Evolutionary conservation across 2,797 vertebrate species (phyloP), one percentile per base, ranked within the genome.

Genomic region (Acanthurus lineatus): DNA sequence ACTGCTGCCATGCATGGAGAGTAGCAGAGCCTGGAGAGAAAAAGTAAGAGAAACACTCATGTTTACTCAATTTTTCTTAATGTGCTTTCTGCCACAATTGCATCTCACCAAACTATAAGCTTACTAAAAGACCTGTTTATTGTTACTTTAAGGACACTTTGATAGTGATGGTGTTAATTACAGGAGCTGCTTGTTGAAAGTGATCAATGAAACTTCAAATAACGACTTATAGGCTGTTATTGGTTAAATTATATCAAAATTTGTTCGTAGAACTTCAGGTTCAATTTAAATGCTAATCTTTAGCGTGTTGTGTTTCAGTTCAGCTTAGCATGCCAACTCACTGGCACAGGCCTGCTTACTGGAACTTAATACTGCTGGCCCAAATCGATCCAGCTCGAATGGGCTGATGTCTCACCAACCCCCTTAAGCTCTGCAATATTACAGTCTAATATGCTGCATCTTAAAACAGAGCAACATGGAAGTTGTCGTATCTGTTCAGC

Each of bases 1-100:
- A 81, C 94, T 98, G 98, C 93, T 99, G 98, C 98, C 98, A 99
- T 17, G 99, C 98, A 85, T 99, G 98, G 79, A 99, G 96, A n/a
- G 98, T 99, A 76, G 96, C 98, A 56, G 98, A 99, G 86, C 98
- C 98, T 99, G 91, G 9, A 54, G 38, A 3, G 32, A 79, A 56
- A 76, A 60, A 49, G n/a, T 62, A 4, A 84, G 17, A 62, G 17
- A 74, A 38, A 76, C 35, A 67, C 20, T 52, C 1, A 56, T 57
- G 73, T 86, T 72, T 81, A 22, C 14, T 5, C 5, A 42, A 53
- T 15, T 16, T 32, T 35, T 35, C 32, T 35, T 35, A 35, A 35
- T 35, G 32, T 56, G 25, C 17, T 66, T 35, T 57, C 16, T 53
- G 19, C 16, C 4, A 22, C n/a, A 61, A 15, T 38, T 57, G 20